A percentile compares a stretch with the other conserved stretches of the same genome.
Evolutionary conservation across 1,140 invertebrate species (phyloP).

Genomic region (Drosophila takahashii): DNA sequence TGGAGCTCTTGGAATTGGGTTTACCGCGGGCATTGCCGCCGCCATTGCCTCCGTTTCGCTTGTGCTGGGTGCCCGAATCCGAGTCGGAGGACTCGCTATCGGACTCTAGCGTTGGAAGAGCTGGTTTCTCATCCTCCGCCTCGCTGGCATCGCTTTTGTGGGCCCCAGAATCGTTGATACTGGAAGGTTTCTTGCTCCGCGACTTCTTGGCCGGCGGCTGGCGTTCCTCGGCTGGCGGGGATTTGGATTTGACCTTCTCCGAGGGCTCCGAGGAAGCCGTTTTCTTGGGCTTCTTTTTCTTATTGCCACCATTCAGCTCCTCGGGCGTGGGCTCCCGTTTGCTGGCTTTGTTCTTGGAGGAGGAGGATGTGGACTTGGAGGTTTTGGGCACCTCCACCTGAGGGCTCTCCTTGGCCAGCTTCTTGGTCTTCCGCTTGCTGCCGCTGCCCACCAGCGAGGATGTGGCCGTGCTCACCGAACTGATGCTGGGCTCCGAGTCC

Average conservation of each 20-base stretch:
- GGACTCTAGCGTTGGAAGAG: conserved; percentile 59
- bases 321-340: conserved; percentile 50
- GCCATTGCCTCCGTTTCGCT: conserved; percentile 67
- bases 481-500: conserved; percentile 89
- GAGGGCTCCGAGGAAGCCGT: conserved; percentile 16
- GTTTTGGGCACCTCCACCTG: conserved; percentile 9
- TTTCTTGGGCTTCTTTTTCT: conserved; percentile 85
- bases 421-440: conserved; percentile 86
- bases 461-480: conserved; percentile 89
- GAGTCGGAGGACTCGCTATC: conserved; percentile 79
- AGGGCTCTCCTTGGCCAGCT: conserved; percentile 72
- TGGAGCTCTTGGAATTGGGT: conserved; percentile 60
- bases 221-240: conserved; percentile 44
- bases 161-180: conserved; percentile 28
- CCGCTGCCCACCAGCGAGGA: conserved; percentile 84
- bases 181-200: conserved; percentile 54
- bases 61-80: conserved; percentile 79
- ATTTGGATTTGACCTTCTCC: conserved; percentile 46
- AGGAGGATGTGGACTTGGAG: conserved; percentile 34
- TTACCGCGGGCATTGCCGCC: conserved; percentile 38
- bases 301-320: conserved; percentile 61
- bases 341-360: conserved; percentile 34
- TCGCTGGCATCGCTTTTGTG: conserved; percentile 76
- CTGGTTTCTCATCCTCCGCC: conserved; percentile 64
- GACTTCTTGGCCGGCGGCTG: conserved; percentile 55